A percentile compares a stretch with the other conserved stretches of the same genome.
phyloP scores from a whole-genome alignment of 2,888 invertebrate species.

The Apodemia zela region DNA sequence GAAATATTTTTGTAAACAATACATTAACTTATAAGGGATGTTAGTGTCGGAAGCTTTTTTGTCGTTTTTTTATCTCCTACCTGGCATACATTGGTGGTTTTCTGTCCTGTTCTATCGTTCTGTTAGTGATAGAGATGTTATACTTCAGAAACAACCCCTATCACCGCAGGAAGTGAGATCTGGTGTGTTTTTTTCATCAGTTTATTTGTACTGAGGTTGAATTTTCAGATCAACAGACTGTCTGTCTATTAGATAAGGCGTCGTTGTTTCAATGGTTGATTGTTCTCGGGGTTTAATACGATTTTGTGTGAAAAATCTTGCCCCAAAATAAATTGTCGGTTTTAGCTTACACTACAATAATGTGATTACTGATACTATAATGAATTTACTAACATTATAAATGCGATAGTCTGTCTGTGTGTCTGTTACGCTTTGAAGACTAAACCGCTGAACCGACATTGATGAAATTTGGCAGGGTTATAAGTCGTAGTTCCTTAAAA shows the following conservation, averaged over 20 bases:
- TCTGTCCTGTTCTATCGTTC: conserved; percentile 43
- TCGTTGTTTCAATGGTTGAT: conserved; percentile 52
- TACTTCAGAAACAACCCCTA: conserved; percentile 46
- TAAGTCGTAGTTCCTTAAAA: too few species aligned
- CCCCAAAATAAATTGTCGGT: neutral
- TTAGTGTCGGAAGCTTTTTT: conserved; percentile 65
- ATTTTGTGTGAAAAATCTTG: conserved; percentile 1
- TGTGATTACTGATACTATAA: too few species aligned
- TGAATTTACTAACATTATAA: too few species aligned
- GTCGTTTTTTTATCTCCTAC: conserved; percentile 69
- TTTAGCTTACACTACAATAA: neutral
- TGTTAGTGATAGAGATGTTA: conserved; percentile 45
- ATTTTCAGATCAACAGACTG: conserved; percentile 58
- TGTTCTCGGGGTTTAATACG: conserved; percentile 44
- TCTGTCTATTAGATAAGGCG: conserved; percentile 58
- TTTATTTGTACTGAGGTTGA: conserved; percentile 66
- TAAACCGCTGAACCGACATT: too few species aligned
- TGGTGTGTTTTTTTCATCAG: conserved; percentile 69
- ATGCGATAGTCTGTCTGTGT: too few species aligned
- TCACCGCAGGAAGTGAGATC: conserved; percentile 75
- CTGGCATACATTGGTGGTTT: conserved; percentile 63
- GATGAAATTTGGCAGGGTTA: too few species aligned
- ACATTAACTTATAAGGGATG: conserved; percentile 60
- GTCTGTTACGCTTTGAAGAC: too few species aligned
- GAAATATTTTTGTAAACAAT: conserved; percentile 50